phyloP scores from a whole-genome alignment of 2,888 invertebrate species.

The Caenorhabditis japonica region DNA sequence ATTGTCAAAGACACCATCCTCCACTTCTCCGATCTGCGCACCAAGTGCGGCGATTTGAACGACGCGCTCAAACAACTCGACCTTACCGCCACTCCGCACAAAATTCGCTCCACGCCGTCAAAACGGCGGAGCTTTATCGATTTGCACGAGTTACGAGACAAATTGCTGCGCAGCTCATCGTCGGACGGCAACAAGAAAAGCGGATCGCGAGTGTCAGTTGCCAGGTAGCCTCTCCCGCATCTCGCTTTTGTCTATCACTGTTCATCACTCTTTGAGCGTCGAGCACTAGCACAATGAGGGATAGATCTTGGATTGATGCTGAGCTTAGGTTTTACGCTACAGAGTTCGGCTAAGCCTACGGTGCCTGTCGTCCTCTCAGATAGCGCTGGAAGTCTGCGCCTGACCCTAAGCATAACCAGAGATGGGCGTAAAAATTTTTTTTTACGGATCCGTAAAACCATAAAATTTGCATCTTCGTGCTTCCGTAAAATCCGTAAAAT shows the following conservation, averaged over 20 bases:
- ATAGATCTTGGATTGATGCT: too few relatives aligned
- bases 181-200: constrained; percentile 68
- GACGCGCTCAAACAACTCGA: constrained; percentile 77
- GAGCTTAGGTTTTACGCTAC: too few relatives aligned
- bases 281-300: too few relatives aligned
- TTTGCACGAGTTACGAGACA: constrained; percentile 75
- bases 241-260: constrained; percentile 41
- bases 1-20: constrained; percentile 77
- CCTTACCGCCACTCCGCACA: constrained; percentile 77
- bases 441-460: too few relatives aligned
- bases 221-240: constrained; percentile 69
- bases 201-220: constrained; percentile 76
- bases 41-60: constrained; percentile 76
- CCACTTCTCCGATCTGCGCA: constrained; percentile 76
- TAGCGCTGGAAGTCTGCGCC: too few relatives aligned
- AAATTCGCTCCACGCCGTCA: constrained; percentile 77
- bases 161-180: constrained; percentile 70
- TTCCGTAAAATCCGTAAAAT: too few relatives aligned
- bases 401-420: too few relatives aligned
- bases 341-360: too few relatives aligned
- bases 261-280: not conserved
- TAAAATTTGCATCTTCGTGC: too few relatives aligned
- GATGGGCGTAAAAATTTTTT: too few relatives aligned
- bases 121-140: constrained; percentile 77
- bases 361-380: too few relatives aligned